phyloP scores from a whole-genome alignment of 2,888 invertebrate species.

The Diarsia dahlii region DNA sequence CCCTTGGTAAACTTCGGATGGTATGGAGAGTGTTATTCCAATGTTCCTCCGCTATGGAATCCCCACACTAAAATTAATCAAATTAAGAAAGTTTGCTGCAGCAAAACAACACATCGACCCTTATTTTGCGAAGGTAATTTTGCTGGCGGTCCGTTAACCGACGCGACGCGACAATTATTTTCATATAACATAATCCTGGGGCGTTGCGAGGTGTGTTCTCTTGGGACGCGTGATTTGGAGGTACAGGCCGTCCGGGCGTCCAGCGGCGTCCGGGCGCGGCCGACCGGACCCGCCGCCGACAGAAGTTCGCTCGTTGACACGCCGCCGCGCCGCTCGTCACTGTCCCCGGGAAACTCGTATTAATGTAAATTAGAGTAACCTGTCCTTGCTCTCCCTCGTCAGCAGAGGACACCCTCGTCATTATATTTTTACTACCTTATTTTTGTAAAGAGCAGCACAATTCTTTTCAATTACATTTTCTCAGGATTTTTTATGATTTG shows the following conservation, averaged over 20 bases:
- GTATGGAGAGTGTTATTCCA: conserved; percentile 67
- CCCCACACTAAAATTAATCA: conserved; percentile 82
- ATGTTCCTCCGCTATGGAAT: conserved; percentile 60
- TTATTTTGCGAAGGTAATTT: conserved; percentile 83
- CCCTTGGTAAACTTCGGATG: conserved; percentile 51
- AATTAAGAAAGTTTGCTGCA: conserved; percentile 82
- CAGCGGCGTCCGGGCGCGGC: conserved; percentile 47
- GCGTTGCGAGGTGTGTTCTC: conserved; percentile 82
- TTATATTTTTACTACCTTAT: conserved; percentile 57
- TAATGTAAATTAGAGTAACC: conserved; percentile 83
- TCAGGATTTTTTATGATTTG: conserved; percentile 45
- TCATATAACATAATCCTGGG: conserved; percentile 87
- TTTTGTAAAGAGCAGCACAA: conserved; percentile 44
- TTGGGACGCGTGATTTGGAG: conserved; percentile 83
- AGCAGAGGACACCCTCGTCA: conserved; percentile 62
- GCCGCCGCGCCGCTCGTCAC: conserved; percentile 72
- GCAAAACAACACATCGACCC: conserved; percentile 81
- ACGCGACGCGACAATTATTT: conserved; percentile 86
- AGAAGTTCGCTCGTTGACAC: conserved; percentile 64
- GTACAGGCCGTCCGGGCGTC: conserved; percentile 61
- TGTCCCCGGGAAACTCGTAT: conserved; percentile 79
- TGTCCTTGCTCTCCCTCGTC: conserved; percentile 77
- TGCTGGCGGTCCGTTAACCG: conserved; percentile 77
- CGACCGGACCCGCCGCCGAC: conserved; percentile 54
- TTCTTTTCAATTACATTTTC: conserved; percentile 48